Evolutionary conservation across 2,113 vertebrate species (phyloP).

Genomic region (Caretta caretta): DNA sequence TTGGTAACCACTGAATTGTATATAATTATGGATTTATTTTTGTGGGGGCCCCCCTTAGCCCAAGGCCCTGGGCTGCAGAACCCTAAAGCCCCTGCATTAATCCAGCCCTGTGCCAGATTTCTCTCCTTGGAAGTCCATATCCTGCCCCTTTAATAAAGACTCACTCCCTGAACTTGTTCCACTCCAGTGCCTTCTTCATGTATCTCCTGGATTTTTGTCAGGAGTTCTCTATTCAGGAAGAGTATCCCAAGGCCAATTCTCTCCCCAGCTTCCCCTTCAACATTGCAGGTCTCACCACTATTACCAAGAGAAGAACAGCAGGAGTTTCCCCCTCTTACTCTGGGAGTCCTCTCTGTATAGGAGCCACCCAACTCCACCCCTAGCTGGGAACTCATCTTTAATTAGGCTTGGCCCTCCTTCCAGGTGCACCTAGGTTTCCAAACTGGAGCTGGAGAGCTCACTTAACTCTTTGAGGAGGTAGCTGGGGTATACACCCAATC

Average conservation of each 20-base stretch:
- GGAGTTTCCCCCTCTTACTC: background rate
- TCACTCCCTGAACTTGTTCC: too few species aligned
- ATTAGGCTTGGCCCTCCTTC: background rate
- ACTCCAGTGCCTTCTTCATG: background rate
- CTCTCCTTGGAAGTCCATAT: background rate
- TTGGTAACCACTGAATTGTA: too few species aligned
- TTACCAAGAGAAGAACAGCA: background rate
- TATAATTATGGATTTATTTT: too few species aligned
- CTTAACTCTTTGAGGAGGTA: background rate
- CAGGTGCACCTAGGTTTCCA: background rate
- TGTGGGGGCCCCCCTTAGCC: too few species aligned
- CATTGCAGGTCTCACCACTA: background rate
- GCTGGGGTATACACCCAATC: background rate
- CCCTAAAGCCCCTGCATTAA: too few species aligned
- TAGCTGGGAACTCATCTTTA: background rate
- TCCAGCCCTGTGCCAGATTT: background rate
- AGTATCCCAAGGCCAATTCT: background rate
- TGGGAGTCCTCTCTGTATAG: background rate
- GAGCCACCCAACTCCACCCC: background rate
- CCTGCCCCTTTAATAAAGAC: background rate
- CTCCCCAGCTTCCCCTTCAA: background rate
- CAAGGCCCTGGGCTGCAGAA: too few species aligned
- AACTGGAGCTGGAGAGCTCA: background rate
- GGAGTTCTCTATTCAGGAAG: background rate
- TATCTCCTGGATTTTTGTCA: background rate